Conservation (phyloP, 2,113 vertebrate genomes). For the Festucalex cinctus region DNA sequence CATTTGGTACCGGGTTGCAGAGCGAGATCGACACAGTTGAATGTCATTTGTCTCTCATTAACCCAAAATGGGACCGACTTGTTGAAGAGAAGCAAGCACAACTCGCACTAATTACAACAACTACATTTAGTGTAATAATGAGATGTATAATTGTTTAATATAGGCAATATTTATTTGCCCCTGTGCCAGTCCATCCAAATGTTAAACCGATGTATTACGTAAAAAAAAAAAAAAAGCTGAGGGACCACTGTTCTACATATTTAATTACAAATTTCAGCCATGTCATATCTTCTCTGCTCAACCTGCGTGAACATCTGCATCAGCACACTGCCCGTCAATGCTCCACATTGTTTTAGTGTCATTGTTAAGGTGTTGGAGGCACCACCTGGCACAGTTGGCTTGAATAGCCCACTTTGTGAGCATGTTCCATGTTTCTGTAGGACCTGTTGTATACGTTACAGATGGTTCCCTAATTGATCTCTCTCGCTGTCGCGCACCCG, state of each 20-base stretch:
- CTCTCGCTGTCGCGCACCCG: slow-evolving; percentile 24
- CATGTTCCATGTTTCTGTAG: slow-evolving; percentile 38
- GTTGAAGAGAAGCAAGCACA: too few relatives aligned
- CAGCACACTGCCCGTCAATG: slow-evolving; percentile 29
- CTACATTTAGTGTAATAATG: too few relatives aligned
- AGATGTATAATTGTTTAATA: too few relatives aligned
- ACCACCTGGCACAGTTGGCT: slow-evolving; percentile 40
- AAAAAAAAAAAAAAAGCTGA: too few relatives aligned
- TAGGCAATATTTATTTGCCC: too few relatives aligned
- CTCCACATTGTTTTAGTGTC: slow-evolving; percentile 29
- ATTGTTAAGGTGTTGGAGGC: slow-evolving; percentile 59
- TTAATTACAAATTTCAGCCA: neutral
- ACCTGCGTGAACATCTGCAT: slow-evolving; percentile 25
- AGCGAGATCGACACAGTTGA: neutral
- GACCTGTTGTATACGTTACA: slow-evolving; percentile 46
- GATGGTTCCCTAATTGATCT: slow-evolving; percentile 53
- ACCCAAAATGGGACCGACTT: too few relatives aligned
- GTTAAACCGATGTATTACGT: too few relatives aligned
- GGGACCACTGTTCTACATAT: too few relatives aligned
- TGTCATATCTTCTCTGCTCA: too few relatives aligned
- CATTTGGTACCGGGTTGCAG: neutral
- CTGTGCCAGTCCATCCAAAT: too few relatives aligned
- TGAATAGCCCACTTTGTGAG: slow-evolving; percentile 45
- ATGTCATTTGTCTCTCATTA: too few relatives aligned
- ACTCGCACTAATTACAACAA: too few relatives aligned